Evolutionary conservation across 1,140 invertebrate genomes (phyloP).

Genomic region (roundworm (Caenorhabditis elegans)): DNA sequence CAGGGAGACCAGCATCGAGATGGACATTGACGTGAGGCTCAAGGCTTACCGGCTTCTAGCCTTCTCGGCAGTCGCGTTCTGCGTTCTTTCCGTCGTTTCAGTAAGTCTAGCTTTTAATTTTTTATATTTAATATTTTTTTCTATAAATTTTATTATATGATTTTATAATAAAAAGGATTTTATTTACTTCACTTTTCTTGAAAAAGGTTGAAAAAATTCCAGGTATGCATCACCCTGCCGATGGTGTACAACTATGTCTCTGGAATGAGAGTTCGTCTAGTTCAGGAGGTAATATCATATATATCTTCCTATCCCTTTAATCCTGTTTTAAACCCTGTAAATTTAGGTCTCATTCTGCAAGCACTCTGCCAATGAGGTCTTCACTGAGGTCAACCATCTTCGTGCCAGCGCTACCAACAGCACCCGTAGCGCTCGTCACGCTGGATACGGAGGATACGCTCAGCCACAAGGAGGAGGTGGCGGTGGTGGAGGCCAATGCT

Average conservation of each 20-base stretch:
- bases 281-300: background rate
- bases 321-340: too few species aligned
- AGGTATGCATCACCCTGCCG: conserved; percentile 28
- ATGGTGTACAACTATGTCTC: background rate
- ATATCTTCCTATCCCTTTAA: too few species aligned
- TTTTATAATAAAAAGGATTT: too few species aligned
- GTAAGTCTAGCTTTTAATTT: too few species aligned
- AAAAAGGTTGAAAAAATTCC: too few species aligned
- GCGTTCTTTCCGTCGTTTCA: conserved; percentile 5
- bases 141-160: too few species aligned
- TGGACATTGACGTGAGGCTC: conserved; percentile 20
- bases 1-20: background rate
- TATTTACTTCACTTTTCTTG: too few species aligned
- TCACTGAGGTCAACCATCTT: conserved; percentile 5
- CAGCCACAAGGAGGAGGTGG: conserved; percentile 38
- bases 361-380: conserved; percentile 9
- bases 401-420: background rate
- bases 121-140: too few species aligned
- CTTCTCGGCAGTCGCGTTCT: conserved; percentile 8
- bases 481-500: conserved; percentile 43
- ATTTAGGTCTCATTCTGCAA: background rate
- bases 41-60: conserved; percentile 5
- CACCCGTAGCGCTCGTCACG: conserved; percentile 4
- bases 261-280: background rate
- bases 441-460: background rate